Conservation (phyloP, 2,113 vertebrate genomes). For the Otolemur garnettii region DNA sequence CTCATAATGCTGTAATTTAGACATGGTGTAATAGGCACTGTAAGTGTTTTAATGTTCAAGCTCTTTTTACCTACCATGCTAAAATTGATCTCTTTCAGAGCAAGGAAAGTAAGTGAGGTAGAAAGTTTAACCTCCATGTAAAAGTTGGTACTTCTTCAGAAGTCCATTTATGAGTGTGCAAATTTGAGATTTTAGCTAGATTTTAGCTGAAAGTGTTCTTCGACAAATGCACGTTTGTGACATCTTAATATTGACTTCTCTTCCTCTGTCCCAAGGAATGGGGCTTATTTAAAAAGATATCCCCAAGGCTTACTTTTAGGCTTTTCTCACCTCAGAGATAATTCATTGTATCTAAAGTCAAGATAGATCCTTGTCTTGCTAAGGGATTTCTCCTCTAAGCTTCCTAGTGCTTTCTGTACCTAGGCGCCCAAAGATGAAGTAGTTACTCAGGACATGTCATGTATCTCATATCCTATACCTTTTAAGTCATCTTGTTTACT, state of each 20-base stretch:
- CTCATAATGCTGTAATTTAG: conserved; percentile 19
- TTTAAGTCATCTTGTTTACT: conserved; percentile 38
- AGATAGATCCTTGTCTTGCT: conserved; percentile 14
- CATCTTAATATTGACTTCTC: not conserved
- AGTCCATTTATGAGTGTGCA: conserved; percentile 36
- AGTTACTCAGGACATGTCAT: not conserved
- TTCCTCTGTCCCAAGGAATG: not conserved
- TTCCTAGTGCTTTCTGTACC: not conserved
- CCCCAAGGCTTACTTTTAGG: too few species aligned
- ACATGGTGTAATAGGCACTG: not conserved
- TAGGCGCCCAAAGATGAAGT: not conserved
- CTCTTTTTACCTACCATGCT: not conserved
- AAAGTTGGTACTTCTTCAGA: conserved; percentile 23
- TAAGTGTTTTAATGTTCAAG: conserved; percentile 31
- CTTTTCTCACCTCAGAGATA: conserved; percentile 34
- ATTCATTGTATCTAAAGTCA: conserved; percentile 39
- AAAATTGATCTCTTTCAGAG: conserved; percentile 53
- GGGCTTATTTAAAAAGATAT: not conserved
- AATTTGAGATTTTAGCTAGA: conserved; percentile 36
- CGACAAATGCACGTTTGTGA: not conserved
- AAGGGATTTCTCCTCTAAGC: not conserved
- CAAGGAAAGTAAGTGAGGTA: conserved; percentile 38
- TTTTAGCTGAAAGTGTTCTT: conserved; percentile 25
- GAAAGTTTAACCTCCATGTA: conserved; percentile 41
- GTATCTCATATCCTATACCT: not conserved